These are phyloP conservation scores for Pelecanus crispus DNA, from an alignment of 2,113 vertebrate genomes.

Conservation along the genomic window DNA sequence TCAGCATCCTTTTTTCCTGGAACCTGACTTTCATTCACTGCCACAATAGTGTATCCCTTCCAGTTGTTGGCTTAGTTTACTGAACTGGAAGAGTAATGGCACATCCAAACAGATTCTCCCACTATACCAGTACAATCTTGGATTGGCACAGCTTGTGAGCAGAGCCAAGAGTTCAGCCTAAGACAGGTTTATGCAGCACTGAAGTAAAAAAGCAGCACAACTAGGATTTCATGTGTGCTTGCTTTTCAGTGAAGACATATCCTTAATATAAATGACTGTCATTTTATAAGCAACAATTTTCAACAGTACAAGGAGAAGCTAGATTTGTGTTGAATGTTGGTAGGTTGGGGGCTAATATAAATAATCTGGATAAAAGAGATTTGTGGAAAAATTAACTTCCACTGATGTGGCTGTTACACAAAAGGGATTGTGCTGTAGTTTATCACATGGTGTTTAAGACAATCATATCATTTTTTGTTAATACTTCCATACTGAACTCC, in stretches of 20 bases:
- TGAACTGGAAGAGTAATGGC: not conserved
- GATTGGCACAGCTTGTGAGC: not conserved
- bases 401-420: not conserved
- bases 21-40: not conserved
- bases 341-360: not conserved
- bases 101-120: not conserved
- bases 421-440: not conserved
- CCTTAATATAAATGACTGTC: not conserved
- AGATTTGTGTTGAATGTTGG: not conserved
- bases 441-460: not conserved
- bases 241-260: not conserved
- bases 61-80: not conserved
- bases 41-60: not conserved
- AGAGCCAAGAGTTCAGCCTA: not conserved
- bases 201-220: not conserved
- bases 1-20: not conserved
- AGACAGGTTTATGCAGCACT: not conserved
- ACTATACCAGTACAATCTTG: not conserved
- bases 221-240: fast-evolving
- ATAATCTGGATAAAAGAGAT: not conserved
- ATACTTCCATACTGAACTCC: not conserved
- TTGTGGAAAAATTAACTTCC: not conserved
- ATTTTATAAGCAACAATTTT: not conserved
- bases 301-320: not conserved
- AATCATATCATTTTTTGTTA: not conserved